phyloP scores from a whole-genome alignment of 1,140 invertebrate genomes.

The Danaus plexippus region DNA sequence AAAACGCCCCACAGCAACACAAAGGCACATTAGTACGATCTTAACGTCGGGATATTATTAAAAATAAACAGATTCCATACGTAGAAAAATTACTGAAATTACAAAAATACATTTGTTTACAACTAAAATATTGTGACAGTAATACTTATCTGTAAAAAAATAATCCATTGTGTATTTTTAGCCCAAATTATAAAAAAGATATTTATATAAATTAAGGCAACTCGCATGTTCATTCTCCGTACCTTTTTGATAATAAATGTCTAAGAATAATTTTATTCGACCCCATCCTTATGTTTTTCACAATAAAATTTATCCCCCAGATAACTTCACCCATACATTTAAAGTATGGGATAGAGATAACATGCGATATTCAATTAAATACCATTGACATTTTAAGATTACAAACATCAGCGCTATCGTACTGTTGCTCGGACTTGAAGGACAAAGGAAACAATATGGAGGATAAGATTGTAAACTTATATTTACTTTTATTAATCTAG shows the following conservation, averaged over 20 bases:
- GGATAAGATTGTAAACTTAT: slow-evolving; percentile 22
- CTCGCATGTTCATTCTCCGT: too few relatives aligned
- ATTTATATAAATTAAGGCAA: too few relatives aligned
- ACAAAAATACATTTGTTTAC: too few relatives aligned
- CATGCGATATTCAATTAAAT: slow-evolving; percentile 68
- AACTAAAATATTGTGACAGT: too few relatives aligned
- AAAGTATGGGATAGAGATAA: slow-evolving; percentile 58
- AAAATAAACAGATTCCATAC: too few relatives aligned
- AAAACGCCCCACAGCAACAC: slow-evolving; percentile 33
- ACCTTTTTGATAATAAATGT: slow-evolving; percentile 8
- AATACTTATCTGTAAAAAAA: too few relatives aligned
- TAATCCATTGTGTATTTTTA: too few relatives aligned
- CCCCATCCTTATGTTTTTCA: slow-evolving; percentile 23
- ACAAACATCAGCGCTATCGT: slow-evolving; percentile 57
- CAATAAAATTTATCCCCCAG: slow-evolving; percentile 37
- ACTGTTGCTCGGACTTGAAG: slow-evolving; percentile 41
- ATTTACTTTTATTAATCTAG: too few relatives aligned
- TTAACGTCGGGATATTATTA: slow-evolving; percentile 17
- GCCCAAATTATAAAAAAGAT: too few relatives aligned
- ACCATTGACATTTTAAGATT: slow-evolving; percentile 68
- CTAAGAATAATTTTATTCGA: slow-evolving; percentile 26
- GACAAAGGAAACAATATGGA: slow-evolving; percentile 36
- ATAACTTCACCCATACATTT: slow-evolving; percentile 61
- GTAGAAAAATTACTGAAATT: too few relatives aligned
- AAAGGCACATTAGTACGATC: slow-evolving; percentile 41